Evolutionary conservation across 30 jellyfish, hydroid and myxozoan species (phyloP), one percentile per base, ranked within the genome.

Genomic region (Chrysaora quinquecirrha): DNA sequence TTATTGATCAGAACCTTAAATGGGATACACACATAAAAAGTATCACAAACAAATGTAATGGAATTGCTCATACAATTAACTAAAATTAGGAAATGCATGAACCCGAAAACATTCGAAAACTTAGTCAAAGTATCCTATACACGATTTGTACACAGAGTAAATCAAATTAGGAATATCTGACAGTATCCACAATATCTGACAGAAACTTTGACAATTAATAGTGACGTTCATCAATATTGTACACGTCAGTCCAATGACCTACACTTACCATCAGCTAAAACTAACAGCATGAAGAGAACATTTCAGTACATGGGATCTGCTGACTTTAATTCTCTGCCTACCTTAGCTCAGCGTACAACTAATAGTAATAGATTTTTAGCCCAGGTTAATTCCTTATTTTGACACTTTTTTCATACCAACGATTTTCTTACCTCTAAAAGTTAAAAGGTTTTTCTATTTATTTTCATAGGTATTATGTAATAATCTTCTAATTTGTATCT

Each of bases 221-320:
- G 54, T 34, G 24, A 77, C 58, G 56, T 34, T 77, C 80, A 75
- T 75, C 58, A 75, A 25, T 49, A 75, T 75, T 75, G 64, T 58
- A 52, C 87, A 75, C 76, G 76, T 56, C 88, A 76, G 88, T 60
- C 78, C 56, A 76, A 76, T 32, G 70, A 33, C 78, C 32, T 60
- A 60, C 52, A 76, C 88, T 16, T 60, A 76, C 88, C 88, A 75
- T 75, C 43, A 75, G 86, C 75, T 75, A 75, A 54, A 75, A 75
- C 83, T 50, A 52, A 75, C 76, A 75, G 76, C 87, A 75, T 75
- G 65, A 75, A 75, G 87, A 75, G 64, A 75, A 52, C 38, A 76
- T 78, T 78, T 78, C 75, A 63, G 29, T 78, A 78, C 60, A 64
- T 78, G 75, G 89, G 82, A 46, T 64, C 89, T 64, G 89, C 89